These are phyloP conservation scores for Asbolus verrucosus DNA, from an alignment of 1,140 invertebrate genomes.

Conservation along the genomic window DNA sequence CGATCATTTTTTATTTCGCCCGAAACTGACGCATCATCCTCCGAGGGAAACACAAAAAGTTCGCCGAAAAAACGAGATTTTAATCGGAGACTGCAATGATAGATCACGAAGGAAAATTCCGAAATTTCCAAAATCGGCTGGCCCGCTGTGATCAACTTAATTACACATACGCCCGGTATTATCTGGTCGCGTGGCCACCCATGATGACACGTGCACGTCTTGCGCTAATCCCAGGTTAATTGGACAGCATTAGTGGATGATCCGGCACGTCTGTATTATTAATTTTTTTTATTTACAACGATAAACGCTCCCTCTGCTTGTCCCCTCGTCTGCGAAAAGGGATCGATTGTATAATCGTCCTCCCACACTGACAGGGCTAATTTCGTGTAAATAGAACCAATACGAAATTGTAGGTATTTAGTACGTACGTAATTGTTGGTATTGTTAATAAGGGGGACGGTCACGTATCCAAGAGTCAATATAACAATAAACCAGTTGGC, in stretches of 20 bases:
- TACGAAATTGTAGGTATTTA: slow-evolving; percentile 6
- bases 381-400: background rate
- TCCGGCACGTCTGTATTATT: background rate
- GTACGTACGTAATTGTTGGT: background rate
- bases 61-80: background rate
- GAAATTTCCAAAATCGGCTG: no score
- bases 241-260: slow-evolving; percentile 2
- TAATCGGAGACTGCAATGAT: background rate
- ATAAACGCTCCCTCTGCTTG: background rate
- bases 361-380: background rate
- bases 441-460: background rate
- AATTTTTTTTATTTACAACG: slow-evolving; percentile 1
- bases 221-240: slow-evolving; percentile 38
- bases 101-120: no score
- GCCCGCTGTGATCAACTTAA: background rate
- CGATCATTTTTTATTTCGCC: slow-evolving; percentile 64
- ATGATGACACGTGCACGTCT: slow-evolving; percentile 4
- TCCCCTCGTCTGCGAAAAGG: no score
- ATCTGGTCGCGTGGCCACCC: slow-evolving; percentile 29
- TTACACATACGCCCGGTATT: slow-evolving; percentile 5
- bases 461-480: background rate
- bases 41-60: background rate
- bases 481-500: background rate
- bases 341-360: no score
- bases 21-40: slow-evolving; percentile 64